These are phyloP conservation scores for Machimus rusticus DNA, from an alignment of 2,888 invertebrate genomes.

Conservation along the genomic window DNA sequence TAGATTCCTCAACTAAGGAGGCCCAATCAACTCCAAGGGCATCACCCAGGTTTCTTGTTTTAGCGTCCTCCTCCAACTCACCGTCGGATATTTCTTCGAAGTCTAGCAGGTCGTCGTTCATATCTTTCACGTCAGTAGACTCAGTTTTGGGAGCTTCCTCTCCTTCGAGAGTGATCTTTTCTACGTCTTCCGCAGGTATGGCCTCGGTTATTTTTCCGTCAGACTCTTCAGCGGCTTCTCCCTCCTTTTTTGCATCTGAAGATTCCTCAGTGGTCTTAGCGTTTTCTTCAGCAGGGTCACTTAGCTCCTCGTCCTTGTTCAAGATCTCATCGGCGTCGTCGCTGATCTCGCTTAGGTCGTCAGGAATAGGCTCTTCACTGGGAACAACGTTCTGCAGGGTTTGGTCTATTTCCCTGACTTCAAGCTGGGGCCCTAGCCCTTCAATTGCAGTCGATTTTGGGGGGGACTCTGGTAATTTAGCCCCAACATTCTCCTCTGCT, in stretches of 20 bases:
- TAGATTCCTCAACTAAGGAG: conserved; percentile 82
- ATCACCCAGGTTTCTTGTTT: conserved; percentile 78
- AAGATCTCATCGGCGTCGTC: conserved; percentile 89
- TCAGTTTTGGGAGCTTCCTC: conserved; percentile 33
- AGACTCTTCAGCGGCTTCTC: neutral
- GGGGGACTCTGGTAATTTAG: neutral
- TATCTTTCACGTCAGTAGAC: conserved; percentile 58
- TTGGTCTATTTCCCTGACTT: neutral
- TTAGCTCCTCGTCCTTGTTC: conserved; percentile 73
- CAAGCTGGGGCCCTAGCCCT: conserved; percentile 31
- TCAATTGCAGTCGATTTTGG: neutral
- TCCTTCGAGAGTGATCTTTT: neutral
- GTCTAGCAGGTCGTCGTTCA: conserved; percentile 67
- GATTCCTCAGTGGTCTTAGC: neutral
- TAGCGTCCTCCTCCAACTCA: conserved; percentile 86
- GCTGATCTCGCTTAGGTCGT: conserved; percentile 83
- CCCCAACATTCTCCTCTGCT: neutral
- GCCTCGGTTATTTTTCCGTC: neutral
- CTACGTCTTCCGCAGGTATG: neutral
- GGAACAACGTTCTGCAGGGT: neutral
- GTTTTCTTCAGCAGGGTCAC: conserved; percentile 43
- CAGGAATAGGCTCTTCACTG: conserved; percentile 52
- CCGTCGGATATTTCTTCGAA: conserved; percentile 92
- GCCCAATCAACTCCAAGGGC: conserved; percentile 97
- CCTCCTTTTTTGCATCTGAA: conserved; percentile 50